These are phyloP conservation scores for Cynopterus brachyotis DNA, from an alignment of 2,113 vertebrate species.

Conservation along the genomic window DNA sequence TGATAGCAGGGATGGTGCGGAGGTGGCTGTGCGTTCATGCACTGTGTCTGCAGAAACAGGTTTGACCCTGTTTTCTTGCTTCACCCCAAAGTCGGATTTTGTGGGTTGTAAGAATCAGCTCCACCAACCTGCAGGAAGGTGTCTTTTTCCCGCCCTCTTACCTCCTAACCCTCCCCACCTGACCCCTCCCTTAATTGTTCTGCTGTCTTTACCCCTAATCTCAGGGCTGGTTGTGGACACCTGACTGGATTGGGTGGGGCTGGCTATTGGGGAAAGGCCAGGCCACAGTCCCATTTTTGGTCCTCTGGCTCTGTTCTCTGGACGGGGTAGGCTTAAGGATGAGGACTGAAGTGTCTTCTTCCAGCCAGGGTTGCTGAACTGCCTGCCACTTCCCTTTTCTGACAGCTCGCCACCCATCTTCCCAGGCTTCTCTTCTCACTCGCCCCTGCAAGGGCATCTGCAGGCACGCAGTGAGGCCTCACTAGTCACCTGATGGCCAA, in stretches of 20 bases:
- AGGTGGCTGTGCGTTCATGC: conserved; percentile 59
- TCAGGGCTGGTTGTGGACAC: not conserved
- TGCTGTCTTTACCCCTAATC: not conserved
- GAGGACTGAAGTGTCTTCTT: not conserved
- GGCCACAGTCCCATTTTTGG: not conserved
- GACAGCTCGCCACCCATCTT: not conserved
- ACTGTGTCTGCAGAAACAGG: not conserved
- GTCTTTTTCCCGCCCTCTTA: not conserved
- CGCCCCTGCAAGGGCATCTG: not conserved
- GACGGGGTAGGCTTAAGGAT: not conserved
- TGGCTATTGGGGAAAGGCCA: not conserved
- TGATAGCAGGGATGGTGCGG: not conserved
- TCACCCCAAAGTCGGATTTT: not conserved
- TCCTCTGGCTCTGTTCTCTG: not conserved
- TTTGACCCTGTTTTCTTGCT: not conserved
- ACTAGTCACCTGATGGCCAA: not conserved
- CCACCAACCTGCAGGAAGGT: not conserved
- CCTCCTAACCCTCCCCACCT: not conserved
- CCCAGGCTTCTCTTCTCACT: not conserved
- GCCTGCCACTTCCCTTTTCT: not conserved
- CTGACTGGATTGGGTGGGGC: not conserved
- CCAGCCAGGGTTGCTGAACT: not conserved
- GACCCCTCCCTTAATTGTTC: not conserved
- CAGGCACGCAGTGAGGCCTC: not conserved
- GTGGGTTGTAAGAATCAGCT: not conserved